Conservation (phyloP, 2,888 invertebrate genomes). For the Miltochrista miniata region DNA sequence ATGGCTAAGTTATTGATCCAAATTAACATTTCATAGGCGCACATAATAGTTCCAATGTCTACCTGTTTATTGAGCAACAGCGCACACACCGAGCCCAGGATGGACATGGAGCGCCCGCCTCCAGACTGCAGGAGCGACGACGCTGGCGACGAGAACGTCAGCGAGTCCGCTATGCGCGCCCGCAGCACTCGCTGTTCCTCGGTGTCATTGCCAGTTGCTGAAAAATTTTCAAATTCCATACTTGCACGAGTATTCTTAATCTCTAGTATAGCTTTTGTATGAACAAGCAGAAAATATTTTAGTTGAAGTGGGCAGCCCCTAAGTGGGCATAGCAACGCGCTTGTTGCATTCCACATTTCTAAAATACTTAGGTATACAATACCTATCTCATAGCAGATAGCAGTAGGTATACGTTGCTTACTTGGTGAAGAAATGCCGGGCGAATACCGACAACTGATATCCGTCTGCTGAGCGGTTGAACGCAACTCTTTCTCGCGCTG, state of each 20-base stretch:
- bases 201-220: slow-evolving; percentile 39
- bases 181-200: slow-evolving; percentile 56
- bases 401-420: background rate
- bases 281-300: too few species aligned
- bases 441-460: slow-evolving; percentile 65
- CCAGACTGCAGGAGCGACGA: slow-evolving; percentile 59
- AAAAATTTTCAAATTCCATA: too few species aligned
- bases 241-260: too few species aligned
- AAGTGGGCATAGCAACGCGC: too few species aligned
- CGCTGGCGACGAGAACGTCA: slow-evolving; percentile 64
- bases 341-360: too few species aligned
- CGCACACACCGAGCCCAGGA: slow-evolving; percentile 75
- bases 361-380: too few species aligned
- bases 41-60: background rate
- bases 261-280: too few species aligned
- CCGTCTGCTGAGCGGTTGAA: slow-evolving; percentile 69
- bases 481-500: slow-evolving; percentile 58
- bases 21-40: too few species aligned
- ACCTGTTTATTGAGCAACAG: slow-evolving; percentile 72
- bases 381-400: too few species aligned
- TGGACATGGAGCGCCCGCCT: slow-evolving; percentile 62
- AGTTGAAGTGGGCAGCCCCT: too few species aligned
- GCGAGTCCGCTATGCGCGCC: slow-evolving; percentile 61
- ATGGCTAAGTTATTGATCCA: too few species aligned
- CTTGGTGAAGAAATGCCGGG: slow-evolving; percentile 60